phyloP scores from a whole-genome alignment of 2,888 invertebrate genomes.

The Oxyscelio sp. region DNA sequence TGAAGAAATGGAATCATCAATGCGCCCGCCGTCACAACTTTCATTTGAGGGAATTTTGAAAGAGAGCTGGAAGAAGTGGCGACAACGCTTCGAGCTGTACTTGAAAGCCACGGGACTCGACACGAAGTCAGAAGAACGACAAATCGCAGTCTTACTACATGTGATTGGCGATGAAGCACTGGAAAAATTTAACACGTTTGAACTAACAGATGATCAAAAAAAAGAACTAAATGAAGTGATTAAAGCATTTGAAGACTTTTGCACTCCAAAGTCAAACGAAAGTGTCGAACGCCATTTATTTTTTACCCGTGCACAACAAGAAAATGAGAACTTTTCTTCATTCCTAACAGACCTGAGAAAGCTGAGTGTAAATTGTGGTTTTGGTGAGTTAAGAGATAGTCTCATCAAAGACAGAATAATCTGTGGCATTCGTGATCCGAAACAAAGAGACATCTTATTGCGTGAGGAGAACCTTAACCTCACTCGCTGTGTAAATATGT shows the following conservation, averaged over 20 bases:
- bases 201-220: conserved; percentile 48
- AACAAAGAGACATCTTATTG: conserved; percentile 42
- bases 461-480: conserved; percentile 47
- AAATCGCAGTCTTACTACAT: conserved; percentile 75
- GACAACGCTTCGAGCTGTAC: conserved; percentile 76
- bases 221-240: conserved; percentile 54
- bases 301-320: conserved; percentile 40
- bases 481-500: conserved; percentile 29
- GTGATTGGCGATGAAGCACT: conserved; percentile 71
- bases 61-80: conserved; percentile 77
- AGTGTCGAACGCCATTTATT: conserved; percentile 76
- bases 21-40: too few species aligned
- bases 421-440: conserved; percentile 45
- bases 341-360: conserved; percentile 78
- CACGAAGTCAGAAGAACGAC: conserved; percentile 52
- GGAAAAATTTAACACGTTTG: conserved; percentile 71
- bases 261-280: conserved; percentile 57
- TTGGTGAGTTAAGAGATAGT: conserved; percentile 70
- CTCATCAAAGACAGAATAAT: conserved; percentile 59
- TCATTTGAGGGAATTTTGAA: too few species aligned
- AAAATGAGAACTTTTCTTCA: conserved; percentile 67
- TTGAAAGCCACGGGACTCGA: conserved; percentile 72
- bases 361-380: conserved; percentile 72
- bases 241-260: conserved; percentile 66
- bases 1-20: too few species aligned